phyloP scores from a whole-genome alignment of 2,113 vertebrate genomes.

The Xiphorhynchus elegans region DNA sequence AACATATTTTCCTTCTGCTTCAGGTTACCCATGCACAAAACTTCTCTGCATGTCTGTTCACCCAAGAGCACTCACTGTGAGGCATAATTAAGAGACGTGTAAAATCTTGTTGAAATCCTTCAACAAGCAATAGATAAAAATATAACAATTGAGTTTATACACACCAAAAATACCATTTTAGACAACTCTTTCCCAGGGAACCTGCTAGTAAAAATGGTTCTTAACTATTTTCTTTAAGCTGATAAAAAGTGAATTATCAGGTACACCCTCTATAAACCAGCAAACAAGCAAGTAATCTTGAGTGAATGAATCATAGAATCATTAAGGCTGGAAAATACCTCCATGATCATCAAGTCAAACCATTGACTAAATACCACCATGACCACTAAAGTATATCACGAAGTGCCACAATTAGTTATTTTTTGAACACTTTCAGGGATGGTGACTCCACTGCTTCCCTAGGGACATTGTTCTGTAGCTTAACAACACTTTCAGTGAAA shows the following conservation, averaged over 20 bases:
- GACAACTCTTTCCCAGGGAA: background rate
- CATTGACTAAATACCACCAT: background rate
- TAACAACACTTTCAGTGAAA: background rate
- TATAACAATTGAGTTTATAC: background rate
- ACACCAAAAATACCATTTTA: background rate
- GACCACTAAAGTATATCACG: background rate
- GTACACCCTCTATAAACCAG: background rate
- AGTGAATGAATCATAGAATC: background rate
- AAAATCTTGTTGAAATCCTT: background rate
- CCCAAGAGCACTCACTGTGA: background rate
- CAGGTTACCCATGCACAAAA: fast-evolving
- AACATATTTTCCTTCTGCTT: background rate
- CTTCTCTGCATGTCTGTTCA: background rate
- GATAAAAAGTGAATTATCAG: background rate
- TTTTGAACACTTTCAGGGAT: background rate
- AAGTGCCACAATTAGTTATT: no score
- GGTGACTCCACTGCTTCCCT: background rate
- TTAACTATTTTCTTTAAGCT: background rate
- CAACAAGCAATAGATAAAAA: background rate
- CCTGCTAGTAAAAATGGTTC: background rate
- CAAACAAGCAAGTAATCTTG: background rate
- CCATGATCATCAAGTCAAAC: background rate
- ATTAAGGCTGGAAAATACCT: background rate
- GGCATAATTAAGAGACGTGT: background rate
- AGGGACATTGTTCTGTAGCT: background rate